Evolutionary conservation across 2,797 vertebrate genomes (phyloP).

Genomic region (Furcifer pardalis): DNA sequence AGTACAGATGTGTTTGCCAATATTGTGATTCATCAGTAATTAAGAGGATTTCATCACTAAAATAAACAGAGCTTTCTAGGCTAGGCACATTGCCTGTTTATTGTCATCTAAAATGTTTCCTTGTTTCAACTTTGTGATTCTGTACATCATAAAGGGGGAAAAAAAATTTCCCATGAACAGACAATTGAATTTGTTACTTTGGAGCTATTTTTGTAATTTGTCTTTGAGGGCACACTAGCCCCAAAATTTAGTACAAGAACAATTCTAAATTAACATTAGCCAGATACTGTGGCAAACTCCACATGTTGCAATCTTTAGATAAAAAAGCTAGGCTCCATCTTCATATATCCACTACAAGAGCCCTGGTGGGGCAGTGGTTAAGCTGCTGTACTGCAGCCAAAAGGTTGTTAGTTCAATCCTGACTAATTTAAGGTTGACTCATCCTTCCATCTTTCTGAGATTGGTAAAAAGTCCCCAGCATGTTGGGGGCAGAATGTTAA

Average conservation of each 20-base stretch:
- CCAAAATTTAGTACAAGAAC: background rate
- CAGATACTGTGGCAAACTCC: too few species aligned
- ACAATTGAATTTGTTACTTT: background rate
- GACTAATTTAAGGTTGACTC: too few species aligned
- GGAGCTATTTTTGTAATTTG: background rate
- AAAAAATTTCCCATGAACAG: background rate
- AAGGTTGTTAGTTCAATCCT: too few species aligned
- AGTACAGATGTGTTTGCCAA: constrained; percentile 15
- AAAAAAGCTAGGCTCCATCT: too few species aligned
- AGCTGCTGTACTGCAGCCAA: too few species aligned
- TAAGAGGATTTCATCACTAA: constrained; percentile 19
- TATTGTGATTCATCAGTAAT: background rate
- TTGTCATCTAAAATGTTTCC: background rate
- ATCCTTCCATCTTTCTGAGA: too few species aligned
- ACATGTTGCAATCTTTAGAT: too few species aligned
- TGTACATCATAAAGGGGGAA: background rate
- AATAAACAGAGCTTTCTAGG: constrained; percentile 28
- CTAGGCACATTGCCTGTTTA: background rate
- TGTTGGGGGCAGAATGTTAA: too few species aligned
- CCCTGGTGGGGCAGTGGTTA: too few species aligned
- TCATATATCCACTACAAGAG: too few species aligned
- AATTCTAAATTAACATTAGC: background rate
- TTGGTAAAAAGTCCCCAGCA: too few species aligned
- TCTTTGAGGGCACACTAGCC: background rate
- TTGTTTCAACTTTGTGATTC: background rate